These are phyloP conservation scores for Catamblyrhynchus diadema DNA, from an alignment of 2,797 vertebrate genomes.

Conservation along the genomic window DNA sequence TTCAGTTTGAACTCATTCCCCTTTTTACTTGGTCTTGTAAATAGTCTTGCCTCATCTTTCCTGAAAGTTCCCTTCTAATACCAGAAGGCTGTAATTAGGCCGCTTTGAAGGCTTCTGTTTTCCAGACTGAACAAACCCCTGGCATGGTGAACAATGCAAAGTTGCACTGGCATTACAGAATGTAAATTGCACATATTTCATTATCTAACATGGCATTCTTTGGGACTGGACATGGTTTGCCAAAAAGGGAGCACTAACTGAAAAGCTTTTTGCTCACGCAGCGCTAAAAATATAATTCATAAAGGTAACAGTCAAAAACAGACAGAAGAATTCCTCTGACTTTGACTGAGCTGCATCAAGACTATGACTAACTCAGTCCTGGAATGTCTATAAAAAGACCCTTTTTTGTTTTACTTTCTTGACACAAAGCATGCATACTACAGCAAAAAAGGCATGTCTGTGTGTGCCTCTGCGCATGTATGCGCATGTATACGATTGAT, in stretches of 20 bases:
- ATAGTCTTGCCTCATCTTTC: not conserved
- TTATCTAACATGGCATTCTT: not conserved
- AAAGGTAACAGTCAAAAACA: not conserved
- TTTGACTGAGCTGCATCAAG: not conserved
- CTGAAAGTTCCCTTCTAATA: not conserved
- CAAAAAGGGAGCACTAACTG: not conserved
- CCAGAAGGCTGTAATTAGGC: not conserved
- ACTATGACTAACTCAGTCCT: not conserved
- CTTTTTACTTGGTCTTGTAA: not conserved
- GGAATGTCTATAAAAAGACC: not conserved
- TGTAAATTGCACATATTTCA: not conserved
- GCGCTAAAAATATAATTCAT: not conserved
- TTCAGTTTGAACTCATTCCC: not conserved
- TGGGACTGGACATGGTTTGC: not conserved
- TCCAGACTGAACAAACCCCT: not conserved
- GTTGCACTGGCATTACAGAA: not conserved
- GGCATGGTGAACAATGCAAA: not conserved
- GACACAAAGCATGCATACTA: not conserved
- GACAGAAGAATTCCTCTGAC: not conserved
- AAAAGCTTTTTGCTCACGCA: not conserved
- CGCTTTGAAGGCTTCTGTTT: not conserved
- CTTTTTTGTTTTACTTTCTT: not conserved
- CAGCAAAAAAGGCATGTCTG: not conserved
- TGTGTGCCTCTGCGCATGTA: not conserved
- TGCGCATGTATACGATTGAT: not conserved